A percentile compares a stretch with the other conserved stretches of the same genome.
phyloP scores from a whole-genome alignment of 1,140 invertebrate species.

The Aphidius ervi region DNA sequence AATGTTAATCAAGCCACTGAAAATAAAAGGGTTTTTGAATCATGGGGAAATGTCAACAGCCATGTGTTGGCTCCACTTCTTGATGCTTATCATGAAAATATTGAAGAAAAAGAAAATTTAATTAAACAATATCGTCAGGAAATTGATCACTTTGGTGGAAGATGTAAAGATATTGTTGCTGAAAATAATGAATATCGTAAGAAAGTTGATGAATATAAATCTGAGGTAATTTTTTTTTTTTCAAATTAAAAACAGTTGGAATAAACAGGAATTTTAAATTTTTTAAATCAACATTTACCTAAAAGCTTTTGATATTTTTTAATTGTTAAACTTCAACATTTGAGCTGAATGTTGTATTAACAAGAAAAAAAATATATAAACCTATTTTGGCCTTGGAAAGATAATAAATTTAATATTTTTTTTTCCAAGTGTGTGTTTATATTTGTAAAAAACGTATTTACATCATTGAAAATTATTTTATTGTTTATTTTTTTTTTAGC shows the following conservation, averaged over 20 bases:
- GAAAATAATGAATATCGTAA: conserved; percentile 63
- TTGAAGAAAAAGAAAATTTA: conserved; percentile 63
- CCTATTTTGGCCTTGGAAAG: too few relatives aligned
- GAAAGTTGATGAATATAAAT: conserved; percentile 55
- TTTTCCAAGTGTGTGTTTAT: too few relatives aligned
- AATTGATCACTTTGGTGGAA: conserved; percentile 59
- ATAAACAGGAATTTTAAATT: too few relatives aligned
- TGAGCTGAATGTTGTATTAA: too few relatives aligned
- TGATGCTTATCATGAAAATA: conserved; percentile 64
- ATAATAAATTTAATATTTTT: too few relatives aligned
- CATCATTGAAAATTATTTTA: background rate
- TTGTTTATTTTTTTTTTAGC: conserved; percentile 33
- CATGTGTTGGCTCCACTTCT: conserved; percentile 61
- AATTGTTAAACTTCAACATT: too few relatives aligned
- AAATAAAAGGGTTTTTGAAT: conserved; percentile 29
- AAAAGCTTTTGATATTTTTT: background rate
- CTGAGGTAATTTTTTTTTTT: conserved; percentile 43
- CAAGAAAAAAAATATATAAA: too few relatives aligned
- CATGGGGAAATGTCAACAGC: conserved; percentile 56
- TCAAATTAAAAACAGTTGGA: too few relatives aligned
- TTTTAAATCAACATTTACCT: background rate
- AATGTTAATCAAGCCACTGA: conserved; percentile 26
- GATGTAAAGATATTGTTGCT: conserved; percentile 57
- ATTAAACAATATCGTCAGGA: conserved; percentile 59
- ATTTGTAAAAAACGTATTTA: too few relatives aligned